Evolutionary conservation across 2,113 vertebrate species (phyloP).

Genomic region (Gadus macrocephalus): DNA sequence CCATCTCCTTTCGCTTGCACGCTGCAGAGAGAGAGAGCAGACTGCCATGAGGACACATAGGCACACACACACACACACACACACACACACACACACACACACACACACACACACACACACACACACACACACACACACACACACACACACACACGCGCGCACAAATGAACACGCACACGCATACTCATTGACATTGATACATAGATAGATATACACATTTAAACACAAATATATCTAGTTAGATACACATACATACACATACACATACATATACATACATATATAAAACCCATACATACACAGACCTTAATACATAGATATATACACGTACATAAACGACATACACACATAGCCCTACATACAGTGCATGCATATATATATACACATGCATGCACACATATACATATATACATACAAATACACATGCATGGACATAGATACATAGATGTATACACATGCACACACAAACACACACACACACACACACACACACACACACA

Average conservation of each 20-base stretch:
- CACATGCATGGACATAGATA: no score
- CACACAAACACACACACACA: no score
- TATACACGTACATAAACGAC: neutral
- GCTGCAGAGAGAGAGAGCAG: slow-evolving; percentile 66
- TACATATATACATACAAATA: slow-evolving; percentile 61
- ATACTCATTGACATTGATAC: slow-evolving; percentile 31
- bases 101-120: no score
- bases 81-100: no score
- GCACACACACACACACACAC: neutral
- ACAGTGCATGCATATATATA: neutral
- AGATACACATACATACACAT: neutral
- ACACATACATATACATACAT: no score
- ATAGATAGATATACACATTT: no score
- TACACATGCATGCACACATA: neutral
- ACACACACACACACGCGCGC: no score
- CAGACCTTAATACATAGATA: no score
- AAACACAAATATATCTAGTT: neutral
- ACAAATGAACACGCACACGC: neutral
- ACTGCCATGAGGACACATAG: no score
- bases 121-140: no score
- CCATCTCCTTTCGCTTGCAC: slow-evolving; percentile 97
- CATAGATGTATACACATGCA: no score
- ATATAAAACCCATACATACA: no score
- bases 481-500: neutral
- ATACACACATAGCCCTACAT: neutral